Evolutionary conservation across 2,888 invertebrate genomes (phyloP).

Genomic region (Dinocampus coccinellae): DNA sequence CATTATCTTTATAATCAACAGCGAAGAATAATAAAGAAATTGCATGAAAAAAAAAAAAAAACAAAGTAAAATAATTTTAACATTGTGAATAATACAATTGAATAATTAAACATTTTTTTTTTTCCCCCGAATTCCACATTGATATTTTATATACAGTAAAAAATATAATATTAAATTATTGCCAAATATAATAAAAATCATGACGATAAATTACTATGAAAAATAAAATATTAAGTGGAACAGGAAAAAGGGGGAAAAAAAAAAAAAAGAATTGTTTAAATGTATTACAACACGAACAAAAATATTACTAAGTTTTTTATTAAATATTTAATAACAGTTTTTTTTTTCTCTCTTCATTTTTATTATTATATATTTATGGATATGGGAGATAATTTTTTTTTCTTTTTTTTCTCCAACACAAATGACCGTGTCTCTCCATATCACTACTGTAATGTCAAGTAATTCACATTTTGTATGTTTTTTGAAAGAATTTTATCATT

Average conservation of each 20-base stretch:
- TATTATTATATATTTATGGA: neutral
- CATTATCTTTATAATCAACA: neutral
- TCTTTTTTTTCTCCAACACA: too few species aligned
- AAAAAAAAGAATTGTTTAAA: neutral
- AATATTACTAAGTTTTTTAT: neutral
- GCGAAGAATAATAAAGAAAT: neutral
- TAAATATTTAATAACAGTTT: neutral
- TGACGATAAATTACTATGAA: neutral
- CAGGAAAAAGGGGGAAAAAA: neutral
- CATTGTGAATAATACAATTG: too few species aligned
- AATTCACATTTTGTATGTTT: neutral
- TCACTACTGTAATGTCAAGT: neutral
- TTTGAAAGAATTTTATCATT: neutral
- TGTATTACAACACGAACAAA: neutral
- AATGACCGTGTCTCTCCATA: neutral
- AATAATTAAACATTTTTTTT: too few species aligned
- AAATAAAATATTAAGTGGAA: too few species aligned
- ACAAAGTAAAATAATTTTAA: too few species aligned
- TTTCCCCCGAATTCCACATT: neutral
- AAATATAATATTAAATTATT: neutral
- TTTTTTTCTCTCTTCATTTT: neutral
- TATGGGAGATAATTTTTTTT: neutral
- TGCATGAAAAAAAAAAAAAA: neutral
- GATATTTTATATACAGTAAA: neutral
- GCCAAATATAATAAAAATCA: neutral